Percentiles rank a stretch among this genome's conserved stretches.
Conservation (phyloP, 1,140 invertebrate genomes). For the Drosophila lacteicornis region DNA sequence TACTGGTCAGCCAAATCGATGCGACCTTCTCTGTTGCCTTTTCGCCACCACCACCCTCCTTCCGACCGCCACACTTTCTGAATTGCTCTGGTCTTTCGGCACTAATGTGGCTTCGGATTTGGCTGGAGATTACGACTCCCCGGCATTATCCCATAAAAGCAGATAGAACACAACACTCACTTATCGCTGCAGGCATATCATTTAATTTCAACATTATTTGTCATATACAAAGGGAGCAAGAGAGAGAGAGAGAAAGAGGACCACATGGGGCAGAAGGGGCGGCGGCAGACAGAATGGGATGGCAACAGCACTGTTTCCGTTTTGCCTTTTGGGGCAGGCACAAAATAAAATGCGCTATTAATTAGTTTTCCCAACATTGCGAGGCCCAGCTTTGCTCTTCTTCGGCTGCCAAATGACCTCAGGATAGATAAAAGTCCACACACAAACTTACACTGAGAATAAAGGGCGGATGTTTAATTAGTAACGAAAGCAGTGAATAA, state of each 20-base stretch:
- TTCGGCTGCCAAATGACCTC: constrained; percentile 50
- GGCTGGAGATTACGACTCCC: constrained; percentile 35
- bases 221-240: constrained; percentile 44
- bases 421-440: constrained; percentile 65
- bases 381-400: constrained; percentile 13
- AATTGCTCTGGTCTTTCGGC: constrained; percentile 39
- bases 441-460: constrained; percentile 35
- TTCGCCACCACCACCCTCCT: not conserved
- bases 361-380: constrained; percentile 76
- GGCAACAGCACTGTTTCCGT: constrained; percentile 18
- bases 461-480: not conserved
- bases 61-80: not conserved
- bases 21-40: constrained; percentile 10
- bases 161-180: constrained; percentile 46
- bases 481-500: not conserved
- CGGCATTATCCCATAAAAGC: constrained; percentile 50
- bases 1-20: constrained; percentile 47
- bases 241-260: not conserved
- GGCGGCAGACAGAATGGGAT: not conserved
- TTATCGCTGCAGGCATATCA: constrained; percentile 75
- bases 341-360: constrained; percentile 80
- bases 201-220: constrained; percentile 83
- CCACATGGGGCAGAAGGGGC: too few species aligned
- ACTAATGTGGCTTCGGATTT: constrained; percentile 69
- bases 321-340: constrained; percentile 51